phyloP scores from a whole-genome alignment of 2,797 vertebrate species.

The Morelia viridis region DNA sequence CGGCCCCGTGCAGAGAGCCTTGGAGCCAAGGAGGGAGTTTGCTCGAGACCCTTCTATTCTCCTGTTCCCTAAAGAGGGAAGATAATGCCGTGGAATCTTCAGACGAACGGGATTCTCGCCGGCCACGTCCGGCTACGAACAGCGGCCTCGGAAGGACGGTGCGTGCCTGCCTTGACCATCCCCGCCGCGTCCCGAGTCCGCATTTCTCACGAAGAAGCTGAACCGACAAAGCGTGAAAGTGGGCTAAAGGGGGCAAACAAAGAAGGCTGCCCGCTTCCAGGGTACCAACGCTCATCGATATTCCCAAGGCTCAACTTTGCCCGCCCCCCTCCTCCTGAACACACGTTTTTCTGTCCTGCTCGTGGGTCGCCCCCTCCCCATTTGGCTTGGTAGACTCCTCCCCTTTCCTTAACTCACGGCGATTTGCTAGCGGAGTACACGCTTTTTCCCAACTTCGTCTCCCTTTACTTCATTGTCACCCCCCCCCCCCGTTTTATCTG shows the following conservation, averaged over 20 bases:
- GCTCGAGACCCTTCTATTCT: background rate
- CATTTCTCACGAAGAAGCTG: conserved; percentile 72
- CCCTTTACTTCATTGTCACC: conserved; percentile 36
- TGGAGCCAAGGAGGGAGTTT: rapidly evolving
- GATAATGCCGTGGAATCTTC: conserved; percentile 26
- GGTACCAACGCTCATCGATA: conserved; percentile 79
- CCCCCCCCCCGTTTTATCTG: background rate
- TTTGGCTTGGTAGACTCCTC: conserved; percentile 64
- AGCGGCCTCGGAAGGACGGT: background rate
- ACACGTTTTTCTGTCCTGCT: conserved; percentile 1
- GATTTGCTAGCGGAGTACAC: conserved; percentile 65
- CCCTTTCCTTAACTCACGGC: conserved; percentile 75
- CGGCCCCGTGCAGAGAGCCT: rapidly evolving
- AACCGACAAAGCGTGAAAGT: conserved; percentile 80
- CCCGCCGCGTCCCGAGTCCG: conserved; percentile 62
- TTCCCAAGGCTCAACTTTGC: conserved; percentile 70
- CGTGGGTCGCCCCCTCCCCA: conserved; percentile 25
- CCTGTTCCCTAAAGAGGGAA: conserved; percentile 10
- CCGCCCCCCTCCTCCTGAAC: background rate
- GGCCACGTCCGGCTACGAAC: background rate
- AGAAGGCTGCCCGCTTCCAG: conserved; percentile 69
- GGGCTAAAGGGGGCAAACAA: conserved; percentile 77
- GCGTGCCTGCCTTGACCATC: background rate
- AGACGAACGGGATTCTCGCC: conserved; percentile 32
- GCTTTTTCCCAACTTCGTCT: conserved; percentile 45